Percentiles rank a stretch among this genome's conserved stretches.
These are phyloP conservation scores for Strigops habroptila DNA, from an alignment of 2,113 vertebrate species.

Conservation along the genomic window DNA sequence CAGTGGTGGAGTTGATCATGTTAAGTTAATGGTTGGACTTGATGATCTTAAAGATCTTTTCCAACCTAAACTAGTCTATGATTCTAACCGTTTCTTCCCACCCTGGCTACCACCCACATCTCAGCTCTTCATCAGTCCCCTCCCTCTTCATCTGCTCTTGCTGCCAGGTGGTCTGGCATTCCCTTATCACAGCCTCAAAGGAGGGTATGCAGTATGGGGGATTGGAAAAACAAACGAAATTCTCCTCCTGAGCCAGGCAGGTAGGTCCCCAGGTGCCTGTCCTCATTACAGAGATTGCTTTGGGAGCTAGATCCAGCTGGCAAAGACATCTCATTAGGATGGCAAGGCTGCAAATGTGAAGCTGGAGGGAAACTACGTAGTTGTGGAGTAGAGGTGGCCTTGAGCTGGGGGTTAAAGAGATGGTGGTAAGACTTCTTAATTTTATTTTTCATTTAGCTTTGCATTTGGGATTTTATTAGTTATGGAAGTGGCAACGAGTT, in stretches of 20 bases:
- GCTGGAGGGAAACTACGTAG: neutral
- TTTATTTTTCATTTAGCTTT: neutral
- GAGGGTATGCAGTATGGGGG: neutral
- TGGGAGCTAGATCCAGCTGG: constrained; percentile 40
- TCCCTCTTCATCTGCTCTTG: constrained; percentile 16
- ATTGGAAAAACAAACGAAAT: constrained; percentile 17
- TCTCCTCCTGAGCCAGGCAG: constrained; percentile 23
- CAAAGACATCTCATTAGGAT: constrained; percentile 11
- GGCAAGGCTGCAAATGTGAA: constrained; percentile 27
- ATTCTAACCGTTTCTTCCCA: neutral
- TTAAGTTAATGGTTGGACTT: neutral
- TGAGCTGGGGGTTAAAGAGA: neutral
- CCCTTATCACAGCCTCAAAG: constrained; percentile 9
- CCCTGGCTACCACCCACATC: neutral
- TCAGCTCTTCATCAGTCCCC: neutral
- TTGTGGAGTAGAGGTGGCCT: neutral
- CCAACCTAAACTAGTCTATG: neutral
- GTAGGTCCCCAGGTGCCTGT: constrained; percentile 47
- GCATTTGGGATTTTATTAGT: neutral
- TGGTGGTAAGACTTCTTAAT: neutral
- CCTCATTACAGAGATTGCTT: constrained; percentile 39
- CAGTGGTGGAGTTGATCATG: neutral
- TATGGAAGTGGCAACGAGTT: neutral
- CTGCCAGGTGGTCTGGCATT: constrained; percentile 35
- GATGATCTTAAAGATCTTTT: neutral